Base-by-base conservation (phyloP, 1,140 invertebrate species). In the Pseudachorutes palmiensis region DNA sequence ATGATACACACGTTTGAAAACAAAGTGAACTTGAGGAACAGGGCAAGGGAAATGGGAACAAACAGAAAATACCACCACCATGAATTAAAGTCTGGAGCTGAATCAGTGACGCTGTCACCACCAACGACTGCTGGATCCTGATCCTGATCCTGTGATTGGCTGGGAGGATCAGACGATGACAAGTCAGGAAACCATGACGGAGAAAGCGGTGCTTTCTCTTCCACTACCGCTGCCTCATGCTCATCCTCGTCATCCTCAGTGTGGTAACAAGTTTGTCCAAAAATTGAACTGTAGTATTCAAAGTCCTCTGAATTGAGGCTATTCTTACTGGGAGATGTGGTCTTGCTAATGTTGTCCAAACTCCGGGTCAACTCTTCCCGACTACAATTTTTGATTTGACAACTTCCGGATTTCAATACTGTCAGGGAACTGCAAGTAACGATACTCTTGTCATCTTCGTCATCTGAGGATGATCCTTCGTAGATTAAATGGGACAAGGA, bases 231-330 rank as follows among this genome's bases (percentile, higher is more conserved):
- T n/a, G 36, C 36, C 19, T 9, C 19, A 9, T 19, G 19, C 36
- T 55, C 24, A 16, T 55, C 51, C 51, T 55, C 51, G 12, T 55
- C 51, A 12, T 55, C n/a, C n/a, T n/a, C 51, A 3, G 24, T 14
- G 24, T 55, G 9, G 51, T 55, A 26, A 55, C 24, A 55, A 5
- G 51, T 16, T 55, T 55, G 9, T 22, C 51, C 51, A 22, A 55
- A 55, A 5, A 55, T 55, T 55, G 51, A 55, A 26, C 24, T 55
- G 51, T 55, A 55, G 51, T 55, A 55, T 14, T 24, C 51, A 55
- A 55, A 55, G 24, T 55, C 51, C 51, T 55, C 51, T 5, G 51
- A 55, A 55, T 55, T 55, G 12, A 55, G 24, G 51, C 51, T 55
- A 24, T 55, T 55, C 24, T 55, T 55, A 55, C 51, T 55, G 51